phyloP scores from a whole-genome alignment of 1,140 invertebrate genomes.

The Hycleus cichorii region DNA sequence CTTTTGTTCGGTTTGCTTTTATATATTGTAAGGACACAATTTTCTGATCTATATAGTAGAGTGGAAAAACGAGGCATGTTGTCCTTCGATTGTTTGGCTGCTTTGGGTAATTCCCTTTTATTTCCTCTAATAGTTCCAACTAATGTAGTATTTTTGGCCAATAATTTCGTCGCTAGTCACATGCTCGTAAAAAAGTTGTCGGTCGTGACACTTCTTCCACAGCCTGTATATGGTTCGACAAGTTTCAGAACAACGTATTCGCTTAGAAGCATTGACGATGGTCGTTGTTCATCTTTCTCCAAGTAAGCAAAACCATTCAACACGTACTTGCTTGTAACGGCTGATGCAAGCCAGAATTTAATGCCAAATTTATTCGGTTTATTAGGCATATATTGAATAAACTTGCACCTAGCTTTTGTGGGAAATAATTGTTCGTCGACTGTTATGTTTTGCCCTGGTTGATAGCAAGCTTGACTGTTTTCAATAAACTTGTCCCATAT shows the following conservation, averaged over 20 bases:
- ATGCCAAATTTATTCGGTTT: too few species aligned
- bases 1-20: too few species aligned
- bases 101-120: slow-evolving; percentile 20
- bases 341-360: too few species aligned
- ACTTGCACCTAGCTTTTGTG: too few species aligned
- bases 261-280: too few species aligned
- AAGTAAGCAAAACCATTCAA: too few species aligned
- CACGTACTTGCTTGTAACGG: too few species aligned
- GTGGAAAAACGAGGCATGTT: slow-evolving; percentile 22
- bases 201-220: too few species aligned
- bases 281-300: too few species aligned
- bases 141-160: slow-evolving; percentile 32
- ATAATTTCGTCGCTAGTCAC: slow-evolving; percentile 34
- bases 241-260: too few species aligned
- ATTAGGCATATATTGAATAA: too few species aligned
- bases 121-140: slow-evolving; percentile 26
- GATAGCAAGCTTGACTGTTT: slow-evolving; percentile 36
- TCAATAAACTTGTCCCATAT: slow-evolving; percentile 37
- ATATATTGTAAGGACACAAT: slow-evolving; percentile 13
- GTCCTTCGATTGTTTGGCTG: slow-evolving; percentile 21
- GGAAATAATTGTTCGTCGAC: background rate
- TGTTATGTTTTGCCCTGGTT: slow-evolving; percentile 30
- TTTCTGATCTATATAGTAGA: slow-evolving; percentile 23
- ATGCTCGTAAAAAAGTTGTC: slow-evolving; percentile 17
- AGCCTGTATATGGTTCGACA: too few species aligned